Base-by-base conservation (phyloP, 2,113 vertebrate genomes). In the Chelonoidis abingdonii region DNA sequence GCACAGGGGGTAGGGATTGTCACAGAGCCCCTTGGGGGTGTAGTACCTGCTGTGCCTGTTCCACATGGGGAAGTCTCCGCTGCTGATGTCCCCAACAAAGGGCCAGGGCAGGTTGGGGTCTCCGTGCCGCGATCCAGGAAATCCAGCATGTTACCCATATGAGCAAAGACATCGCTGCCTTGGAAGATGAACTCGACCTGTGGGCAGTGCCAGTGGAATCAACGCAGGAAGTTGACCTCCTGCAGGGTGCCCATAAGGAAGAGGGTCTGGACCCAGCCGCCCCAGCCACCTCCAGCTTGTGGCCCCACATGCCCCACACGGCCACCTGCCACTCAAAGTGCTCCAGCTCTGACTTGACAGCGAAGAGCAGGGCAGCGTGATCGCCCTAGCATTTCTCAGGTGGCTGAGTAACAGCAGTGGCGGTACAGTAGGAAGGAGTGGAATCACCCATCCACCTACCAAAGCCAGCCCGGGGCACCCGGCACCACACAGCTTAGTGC, bases 131-230 rank as follows among this genome's bases (percentile, higher is more conserved):
- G 98, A 98, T 88, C 92, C 86, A 99, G 97, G 87, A 98, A 96
- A 91, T 98, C 98, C 97, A 99, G 97, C 14, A 98, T 93, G 92
- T 99, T 99, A 84, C 96, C 84, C 0, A 98, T 98, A 95, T 99
- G 98, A 6, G 99, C 98, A 31, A 99, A 99, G 53, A 99, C 98
- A 5, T 99, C 99, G 1, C 99, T 99, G 2, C 99, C 98, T 49
- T 99, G 98, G 92, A 99, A 99, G n/a, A 99, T 97, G 82, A 99
- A 99, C 80, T 93, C 96, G 12, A 98, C 98, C 0, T 79, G 83
- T 27, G 97, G 83, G 88, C 98, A 99, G 96, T 98, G 98, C 69
- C 97, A 98, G 93, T 97, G 83, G 87, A 99, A 99, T 98, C 98
- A 99, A 29, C 98, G 98, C 65, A 99, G 97, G 69, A 99, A 99